Evolutionary conservation across 1,140 invertebrate species (phyloP), one percentile per base, ranked within the genome.

Genomic region (Spodoptera frugiperda): DNA sequence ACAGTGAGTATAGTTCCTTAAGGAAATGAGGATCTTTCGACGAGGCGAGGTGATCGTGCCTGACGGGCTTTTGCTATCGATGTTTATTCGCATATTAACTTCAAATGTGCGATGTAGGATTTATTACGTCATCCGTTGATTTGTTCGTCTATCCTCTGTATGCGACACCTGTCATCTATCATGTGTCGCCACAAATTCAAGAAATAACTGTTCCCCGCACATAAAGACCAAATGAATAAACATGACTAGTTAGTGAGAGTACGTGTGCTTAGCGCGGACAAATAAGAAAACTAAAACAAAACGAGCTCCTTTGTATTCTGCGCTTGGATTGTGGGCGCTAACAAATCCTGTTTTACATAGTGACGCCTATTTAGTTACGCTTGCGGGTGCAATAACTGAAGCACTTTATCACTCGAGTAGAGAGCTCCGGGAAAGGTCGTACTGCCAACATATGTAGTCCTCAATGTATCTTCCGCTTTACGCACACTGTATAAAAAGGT

Each of bases 301-400:
- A 15, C 15, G 30, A 61, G 2, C 25, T 61, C 15, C 30, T 39
- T 61, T 61, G 30, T 17, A 44, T 44, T 17, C 30, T 10, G 33
- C 11, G 2, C 17, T 15, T 5, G 11, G n/a, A 11, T 19, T 46
- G n/a, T 33, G 46, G 19, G 21, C 15, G 21, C 44, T 9, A 68
- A 68, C 65, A 68, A 68, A 68, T 68, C 65, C 48, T 53, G 48
- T 68, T 68, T 68, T 68, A 68, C 65, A 68, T 68, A 68, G 9
- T 21, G 30, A 48, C 15, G 21, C 48, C 19, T 68, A 68, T 53
- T 68, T 68, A 51, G 65, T 68, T 68, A 68, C 65, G 21, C 48
- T 53, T 68, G 65, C 17, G 65, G 65, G 48, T 68, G 65, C 65
- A 68, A 68, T 68, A 68, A 68, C 65, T 51, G 65, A 53, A 1